Percentiles rank a stretch among this genome's conserved stretches.
Conservation (phyloP, 2,797 vertebrate genomes). For the Rhincodon typus region DNA sequence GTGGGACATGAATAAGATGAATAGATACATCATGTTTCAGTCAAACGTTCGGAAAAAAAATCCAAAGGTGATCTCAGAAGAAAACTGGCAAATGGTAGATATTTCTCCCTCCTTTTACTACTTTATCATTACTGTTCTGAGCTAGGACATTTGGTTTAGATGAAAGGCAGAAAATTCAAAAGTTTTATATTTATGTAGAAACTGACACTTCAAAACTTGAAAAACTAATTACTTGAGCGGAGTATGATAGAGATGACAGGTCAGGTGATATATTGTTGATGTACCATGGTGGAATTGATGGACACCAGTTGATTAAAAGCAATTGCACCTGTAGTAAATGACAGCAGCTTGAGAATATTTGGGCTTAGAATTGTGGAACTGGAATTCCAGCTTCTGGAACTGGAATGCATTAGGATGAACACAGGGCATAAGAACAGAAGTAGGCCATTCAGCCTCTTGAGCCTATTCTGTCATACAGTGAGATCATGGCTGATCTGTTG, state of each 20-base stretch:
- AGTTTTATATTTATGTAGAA: too few relatives aligned
- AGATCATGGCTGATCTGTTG: too few relatives aligned
- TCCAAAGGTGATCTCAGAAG: not conserved
- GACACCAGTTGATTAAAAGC: not conserved
- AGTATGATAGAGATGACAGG: not conserved
- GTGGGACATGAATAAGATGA: not conserved
- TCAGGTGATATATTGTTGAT: not conserved
- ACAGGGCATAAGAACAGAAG: not conserved
- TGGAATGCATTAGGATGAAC: not conserved
- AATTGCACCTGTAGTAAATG: not conserved
- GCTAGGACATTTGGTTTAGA: too few relatives aligned
- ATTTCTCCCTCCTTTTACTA: not conserved
- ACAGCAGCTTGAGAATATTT: not conserved
- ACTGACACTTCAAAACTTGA: not conserved
- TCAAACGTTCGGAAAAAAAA: not conserved
- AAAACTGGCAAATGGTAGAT: not conserved
- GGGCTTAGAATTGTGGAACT: not conserved
- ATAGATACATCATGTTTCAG: not conserved
- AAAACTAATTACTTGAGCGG: not conserved
- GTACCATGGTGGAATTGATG: not conserved
- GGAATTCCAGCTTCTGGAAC: not conserved
- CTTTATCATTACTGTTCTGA: not conserved
- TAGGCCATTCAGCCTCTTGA: too few relatives aligned
- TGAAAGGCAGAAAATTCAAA: not conserved
- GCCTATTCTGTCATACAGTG: too few relatives aligned